Evolutionary conservation across 2,113 vertebrate genomes (phyloP), one percentile per base, ranked within the genome.

Genomic region (Typhlomys cinereus): DNA sequence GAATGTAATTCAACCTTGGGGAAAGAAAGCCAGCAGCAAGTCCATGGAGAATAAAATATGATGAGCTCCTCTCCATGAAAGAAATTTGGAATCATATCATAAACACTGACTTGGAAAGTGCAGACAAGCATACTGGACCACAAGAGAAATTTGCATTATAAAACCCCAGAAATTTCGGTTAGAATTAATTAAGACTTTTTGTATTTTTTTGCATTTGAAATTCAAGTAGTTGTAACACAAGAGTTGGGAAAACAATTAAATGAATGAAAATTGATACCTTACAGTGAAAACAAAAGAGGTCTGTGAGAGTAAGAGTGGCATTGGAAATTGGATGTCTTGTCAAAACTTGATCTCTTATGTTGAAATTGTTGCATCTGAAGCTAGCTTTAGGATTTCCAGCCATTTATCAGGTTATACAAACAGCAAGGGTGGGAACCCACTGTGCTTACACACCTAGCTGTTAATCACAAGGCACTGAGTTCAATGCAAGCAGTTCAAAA

Each of bases 1-100:
- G 69, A 94, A 75, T 94, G 48, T 94, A 91, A 88, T 91, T 91
- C 78, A 92, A 62, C 52, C 64, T 79, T 67, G 41, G 74, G 50
- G 76, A 94, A 88, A 87, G 46, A 75, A 52, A 88, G 76, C 62
- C 75, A 90, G 27, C 9, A 69, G 25, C 27, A 20, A 89, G 9
- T 76, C 67, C 67, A 87, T 54, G 71, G 88, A 90, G 52, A 87
- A 31, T 11, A 83, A 59, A 85, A 18, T 64, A 70, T 1, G 52
- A 79, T 75, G 66, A 90, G 41, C 48, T 80, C 48, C 61, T 91
- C 20, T 74, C 36, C 7, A 46, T 6, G 74, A 67, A 85, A 54
- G 29, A 89, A 90, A 50, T 1, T 36, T 92, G 74, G n/a, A 86
- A 86, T 86, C 10, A 29, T 93, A 75, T 88, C 62, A 83, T 69